These are phyloP conservation scores for Notarius quadriscutis DNA, from an alignment of 2,113 vertebrate species.

Conservation along the genomic window DNA sequence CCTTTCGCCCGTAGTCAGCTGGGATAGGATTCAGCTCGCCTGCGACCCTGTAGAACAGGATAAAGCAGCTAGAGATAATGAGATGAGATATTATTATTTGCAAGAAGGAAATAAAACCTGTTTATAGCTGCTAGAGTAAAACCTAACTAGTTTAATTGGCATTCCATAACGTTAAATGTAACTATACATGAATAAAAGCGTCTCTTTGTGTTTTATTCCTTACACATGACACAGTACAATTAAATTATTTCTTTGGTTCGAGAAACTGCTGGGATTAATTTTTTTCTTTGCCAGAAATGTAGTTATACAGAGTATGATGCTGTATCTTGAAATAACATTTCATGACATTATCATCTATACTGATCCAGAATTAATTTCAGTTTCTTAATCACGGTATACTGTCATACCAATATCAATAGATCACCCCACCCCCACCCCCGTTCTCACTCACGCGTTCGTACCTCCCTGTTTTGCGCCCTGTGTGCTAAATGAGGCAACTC, in stretches of 20 bases:
- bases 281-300: background rate
- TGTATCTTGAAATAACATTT: background rate
- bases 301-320: too few species aligned
- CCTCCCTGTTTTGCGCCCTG: conserved; percentile 2
- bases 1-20: too few species aligned
- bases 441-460: background rate
- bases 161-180: background rate
- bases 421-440: background rate
- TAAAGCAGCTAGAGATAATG: too few species aligned
- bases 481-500: conserved; percentile 47
- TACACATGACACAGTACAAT: background rate
- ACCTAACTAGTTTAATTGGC: background rate
- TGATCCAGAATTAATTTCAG: background rate
- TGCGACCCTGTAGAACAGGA: too few species aligned
- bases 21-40: too few species aligned
- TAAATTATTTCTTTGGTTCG: background rate
- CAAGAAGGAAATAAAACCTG: background rate
- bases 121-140: background rate
- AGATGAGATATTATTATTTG: background rate
- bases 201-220: background rate
- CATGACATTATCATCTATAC: background rate
- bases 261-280: background rate
- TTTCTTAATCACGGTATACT: conserved; percentile 21
- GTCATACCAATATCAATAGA: background rate
- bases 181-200: background rate